A percentile compares a stretch with the other conserved stretches of the same genome.
Conservation (phyloP, 1,140 invertebrate genomes). For the Papilio glaucus region DNA sequence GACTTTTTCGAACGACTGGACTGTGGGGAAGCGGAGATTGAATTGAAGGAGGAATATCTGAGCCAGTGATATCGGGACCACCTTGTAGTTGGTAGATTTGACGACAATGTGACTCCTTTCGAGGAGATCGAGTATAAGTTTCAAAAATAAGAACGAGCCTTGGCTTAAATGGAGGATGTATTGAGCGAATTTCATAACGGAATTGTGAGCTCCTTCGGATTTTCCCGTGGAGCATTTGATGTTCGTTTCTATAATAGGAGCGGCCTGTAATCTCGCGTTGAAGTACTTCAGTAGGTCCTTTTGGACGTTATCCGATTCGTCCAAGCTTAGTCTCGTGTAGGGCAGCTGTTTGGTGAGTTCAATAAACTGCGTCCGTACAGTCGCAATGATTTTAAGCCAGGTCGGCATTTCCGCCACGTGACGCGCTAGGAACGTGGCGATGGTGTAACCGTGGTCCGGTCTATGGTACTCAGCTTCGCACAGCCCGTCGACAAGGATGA, state of each 20-base stretch:
- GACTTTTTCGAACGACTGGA: conserved; percentile 94
- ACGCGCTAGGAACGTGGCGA: conserved; percentile 93
- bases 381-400: conserved; percentile 96
- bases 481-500: conserved; percentile 96
- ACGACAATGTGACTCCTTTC: conserved; percentile 96
- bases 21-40: conserved; percentile 95
- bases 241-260: conserved; percentile 92
- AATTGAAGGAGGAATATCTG: conserved; percentile 97
- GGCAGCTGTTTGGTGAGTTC: conserved; percentile 93
- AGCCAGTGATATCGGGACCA: conserved; percentile 94
- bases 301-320: conserved; percentile 90
- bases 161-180: conserved; percentile 92
- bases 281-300: conserved; percentile 95
- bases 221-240: conserved; percentile 90
- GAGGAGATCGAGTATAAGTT: conserved; percentile 96
- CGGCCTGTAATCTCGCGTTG: conserved; percentile 90
- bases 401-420: conserved; percentile 93
- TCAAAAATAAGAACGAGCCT: conserved; percentile 96
- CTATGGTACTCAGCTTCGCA: conserved; percentile 98
- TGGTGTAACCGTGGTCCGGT: conserved; percentile 95
- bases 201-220: conserved; percentile 85
- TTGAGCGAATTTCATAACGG: conserved; percentile 90
- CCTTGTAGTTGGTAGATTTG: conserved; percentile 96
- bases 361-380: conserved; percentile 92
- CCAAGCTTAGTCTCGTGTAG: conserved; percentile 89